These are phyloP conservation scores for Otus sunia DNA, from an alignment of 2,113 vertebrate species.

Conservation along the genomic window DNA sequence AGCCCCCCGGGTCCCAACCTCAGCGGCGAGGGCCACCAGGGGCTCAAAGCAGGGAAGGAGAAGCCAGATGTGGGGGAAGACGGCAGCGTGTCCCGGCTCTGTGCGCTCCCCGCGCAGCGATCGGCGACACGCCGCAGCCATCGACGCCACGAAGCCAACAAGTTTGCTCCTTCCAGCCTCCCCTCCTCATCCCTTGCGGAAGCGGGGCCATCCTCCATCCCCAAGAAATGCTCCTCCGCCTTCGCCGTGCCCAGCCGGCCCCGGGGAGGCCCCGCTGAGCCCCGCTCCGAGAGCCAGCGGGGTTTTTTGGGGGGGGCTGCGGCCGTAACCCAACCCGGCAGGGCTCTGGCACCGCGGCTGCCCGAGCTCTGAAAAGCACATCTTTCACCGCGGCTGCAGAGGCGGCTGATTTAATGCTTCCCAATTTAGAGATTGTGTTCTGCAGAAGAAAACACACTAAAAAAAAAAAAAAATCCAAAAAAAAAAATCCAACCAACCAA, in stretches of 20 bases:
- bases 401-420: not conserved
- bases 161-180: not conserved
- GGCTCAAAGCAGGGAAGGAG: no score
- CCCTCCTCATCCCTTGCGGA: not conserved
- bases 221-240: not conserved
- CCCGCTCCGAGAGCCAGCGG: not conserved
- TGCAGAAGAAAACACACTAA: not conserved
- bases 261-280: no score
- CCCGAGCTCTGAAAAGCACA: not conserved
- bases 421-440: not conserved
- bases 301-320: not conserved
- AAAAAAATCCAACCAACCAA: not conserved
- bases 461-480: not conserved
- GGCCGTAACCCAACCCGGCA: not conserved
- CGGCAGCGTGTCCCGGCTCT: fast-evolving
- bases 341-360: not conserved
- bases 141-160: fast-evolving
- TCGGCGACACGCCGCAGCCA: not conserved
- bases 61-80: not conserved
- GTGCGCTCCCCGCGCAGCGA: no score
- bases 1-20: no score
- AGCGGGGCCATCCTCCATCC: not conserved
- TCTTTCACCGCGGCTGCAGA: not conserved
- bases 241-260: not conserved
- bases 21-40: no score